Percentiles rank a stretch among this genome's conserved stretches.
Conservation (phyloP, 2,888 invertebrate species). For the Eupithecia vulgata region DNA sequence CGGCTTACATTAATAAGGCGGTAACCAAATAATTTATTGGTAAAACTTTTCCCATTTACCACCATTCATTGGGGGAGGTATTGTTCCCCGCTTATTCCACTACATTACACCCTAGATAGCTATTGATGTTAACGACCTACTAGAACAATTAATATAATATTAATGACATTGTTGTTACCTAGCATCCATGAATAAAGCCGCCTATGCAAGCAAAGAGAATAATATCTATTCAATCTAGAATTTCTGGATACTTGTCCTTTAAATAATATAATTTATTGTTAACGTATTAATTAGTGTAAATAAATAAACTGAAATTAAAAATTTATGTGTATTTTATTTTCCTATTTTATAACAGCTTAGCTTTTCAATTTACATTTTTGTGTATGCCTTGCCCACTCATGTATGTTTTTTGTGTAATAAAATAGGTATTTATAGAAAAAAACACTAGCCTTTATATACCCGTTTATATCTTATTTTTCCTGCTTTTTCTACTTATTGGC, state of each 20-base stretch:
- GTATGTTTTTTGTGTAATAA: no score
- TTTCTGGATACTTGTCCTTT: not conserved
- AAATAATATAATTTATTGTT: no score
- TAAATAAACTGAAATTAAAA: no score
- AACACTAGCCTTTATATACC: no score
- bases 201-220: not conserved
- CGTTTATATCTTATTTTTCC: no score
- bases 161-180: conserved; percentile 6
- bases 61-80: conserved; percentile 27
- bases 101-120: conserved; percentile 42
- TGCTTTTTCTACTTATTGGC: no score
- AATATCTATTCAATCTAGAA: not conserved
- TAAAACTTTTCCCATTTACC: conserved; percentile 53
- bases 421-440: no score
- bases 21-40: conserved; percentile 52
- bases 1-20: conserved; percentile 47
- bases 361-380: no score
- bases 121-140: conserved; percentile 32
- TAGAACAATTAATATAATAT: conserved; percentile 21
- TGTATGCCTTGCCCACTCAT: no score
- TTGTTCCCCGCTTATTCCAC: conserved; percentile 41
- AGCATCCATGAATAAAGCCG: not conserved
- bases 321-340: no score
- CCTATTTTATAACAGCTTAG: no score
- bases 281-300: no score